phyloP scores from a whole-genome alignment of 1,140 invertebrate species.

The Dendroctonus valens region DNA sequence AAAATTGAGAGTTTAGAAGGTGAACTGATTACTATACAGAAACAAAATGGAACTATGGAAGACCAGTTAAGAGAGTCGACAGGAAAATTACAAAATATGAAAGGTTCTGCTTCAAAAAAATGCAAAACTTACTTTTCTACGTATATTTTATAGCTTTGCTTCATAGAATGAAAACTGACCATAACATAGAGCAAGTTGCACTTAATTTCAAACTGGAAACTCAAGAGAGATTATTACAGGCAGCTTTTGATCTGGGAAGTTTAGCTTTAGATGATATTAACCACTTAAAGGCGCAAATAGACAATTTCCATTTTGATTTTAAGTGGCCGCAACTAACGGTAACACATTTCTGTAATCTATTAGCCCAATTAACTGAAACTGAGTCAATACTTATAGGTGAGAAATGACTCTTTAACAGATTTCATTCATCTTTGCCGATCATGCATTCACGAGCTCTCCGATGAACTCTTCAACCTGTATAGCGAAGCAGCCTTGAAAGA shows the following conservation, averaged over 20 bases:
- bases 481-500: slow-evolving; percentile 25
- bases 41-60: slow-evolving; percentile 34
- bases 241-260: slow-evolving; percentile 13
- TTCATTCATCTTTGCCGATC: slow-evolving; percentile 34
- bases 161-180: slow-evolving; percentile 25
- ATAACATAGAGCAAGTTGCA: slow-evolving; percentile 25
- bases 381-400: slow-evolving; percentile 12
- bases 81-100: slow-evolving; percentile 27
- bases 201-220: slow-evolving; percentile 16
- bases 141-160: slow-evolving; percentile 19
- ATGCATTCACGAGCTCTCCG: slow-evolving; percentile 36
- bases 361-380: not conserved
- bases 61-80: slow-evolving; percentile 28
- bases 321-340: slow-evolving; percentile 33
- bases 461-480: slow-evolving; percentile 22
- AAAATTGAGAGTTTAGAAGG: slow-evolving; percentile 35
- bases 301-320: slow-evolving; percentile 17
- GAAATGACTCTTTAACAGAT: slow-evolving; percentile 27
- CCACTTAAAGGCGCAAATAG: slow-evolving; percentile 23
- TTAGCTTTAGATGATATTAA: slow-evolving; percentile 29
- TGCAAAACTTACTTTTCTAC: not conserved
- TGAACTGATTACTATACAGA: slow-evolving; percentile 31
- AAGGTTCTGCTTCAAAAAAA: slow-evolving; percentile 5
- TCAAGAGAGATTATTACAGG: slow-evolving; percentile 23
- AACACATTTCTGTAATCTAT: not conserved